Evolutionary conservation across 2,888 invertebrate genomes (phyloP).

Genomic region (Cryptosula pallasiana): DNA sequence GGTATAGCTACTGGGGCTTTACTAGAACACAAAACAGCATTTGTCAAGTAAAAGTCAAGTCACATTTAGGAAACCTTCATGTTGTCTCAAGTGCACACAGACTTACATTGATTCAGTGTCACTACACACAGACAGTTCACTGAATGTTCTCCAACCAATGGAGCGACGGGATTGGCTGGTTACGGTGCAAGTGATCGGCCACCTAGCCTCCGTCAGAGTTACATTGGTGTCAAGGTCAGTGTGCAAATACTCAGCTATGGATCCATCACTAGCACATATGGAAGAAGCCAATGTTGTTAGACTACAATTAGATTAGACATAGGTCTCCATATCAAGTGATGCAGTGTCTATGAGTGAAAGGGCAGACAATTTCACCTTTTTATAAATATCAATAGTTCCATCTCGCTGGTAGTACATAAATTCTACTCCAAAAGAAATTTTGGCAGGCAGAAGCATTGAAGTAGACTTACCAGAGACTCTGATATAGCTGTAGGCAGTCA

Average conservation of each 20-base stretch:
- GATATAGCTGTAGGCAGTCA: no score
- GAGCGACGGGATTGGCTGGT: not conserved
- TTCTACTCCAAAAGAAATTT: no score
- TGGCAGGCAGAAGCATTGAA: no score
- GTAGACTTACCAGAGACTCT: no score
- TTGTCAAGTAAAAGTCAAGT: not conserved
- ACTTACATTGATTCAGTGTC: not conserved
- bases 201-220: slow-evolving; percentile 16
- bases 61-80: no score
- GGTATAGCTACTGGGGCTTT: not conserved
- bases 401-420: no score
- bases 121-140: slow-evolving; percentile 1
- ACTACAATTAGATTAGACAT: no score
- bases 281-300: not conserved
- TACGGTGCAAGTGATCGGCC: slow-evolving; percentile 14
- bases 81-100: no score
- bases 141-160: slow-evolving; percentile 1
- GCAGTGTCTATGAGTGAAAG: no score
- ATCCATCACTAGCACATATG: slow-evolving; percentile 19
- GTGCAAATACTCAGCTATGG: slow-evolving; percentile 19
- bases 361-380: no score
- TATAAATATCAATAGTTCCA: no score
- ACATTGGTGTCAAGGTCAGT: slow-evolving; percentile 11
- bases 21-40: not conserved
- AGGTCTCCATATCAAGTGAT: no score